These are phyloP conservation scores for Alauda arvensis DNA, from an alignment of 2,797 vertebrate species.

Conservation along the genomic window DNA sequence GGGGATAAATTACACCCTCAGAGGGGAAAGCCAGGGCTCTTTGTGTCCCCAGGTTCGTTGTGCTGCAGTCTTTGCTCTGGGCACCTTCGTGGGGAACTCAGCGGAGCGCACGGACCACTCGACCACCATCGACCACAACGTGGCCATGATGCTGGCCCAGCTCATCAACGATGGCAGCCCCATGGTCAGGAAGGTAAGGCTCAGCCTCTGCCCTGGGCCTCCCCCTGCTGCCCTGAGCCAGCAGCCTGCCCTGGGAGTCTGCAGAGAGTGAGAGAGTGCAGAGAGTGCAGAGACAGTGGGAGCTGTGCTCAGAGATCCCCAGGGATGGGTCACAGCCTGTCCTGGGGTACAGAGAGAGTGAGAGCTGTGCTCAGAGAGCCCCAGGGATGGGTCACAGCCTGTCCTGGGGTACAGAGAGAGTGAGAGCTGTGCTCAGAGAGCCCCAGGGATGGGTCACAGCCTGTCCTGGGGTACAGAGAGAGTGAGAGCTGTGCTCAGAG, in stretches of 20 bases:
- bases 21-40: not conserved
- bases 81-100: slow-evolving; percentile 95
- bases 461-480: not conserved
- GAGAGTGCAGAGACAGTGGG: too few relatives aligned
- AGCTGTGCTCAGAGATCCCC: not conserved
- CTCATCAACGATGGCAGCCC: slow-evolving; percentile 96
- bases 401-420: not conserved
- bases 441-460: too few relatives aligned
- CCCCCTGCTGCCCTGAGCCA: not conserved
- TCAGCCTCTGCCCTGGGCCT: too few relatives aligned
- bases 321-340: too few relatives aligned
- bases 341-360: not conserved
- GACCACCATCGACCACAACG: slow-evolving; percentile 97
- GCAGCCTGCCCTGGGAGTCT: not conserved
- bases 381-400: too few relatives aligned
- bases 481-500: not conserved
- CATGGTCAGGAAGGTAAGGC: slow-evolving; percentile 89
- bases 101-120: slow-evolving; percentile 95
- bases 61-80: slow-evolving; percentile 91
- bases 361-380: not conserved
- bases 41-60: slow-evolving; percentile 84
- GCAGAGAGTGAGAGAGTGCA: not conserved
- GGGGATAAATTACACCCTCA: not conserved
- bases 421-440: not conserved
- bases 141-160: slow-evolving; percentile 97